Evolutionary conservation across 2,113 vertebrate genomes (phyloP), one percentile per base, ranked within the genome.

Genomic region (Eudyptes chrysolophus): DNA sequence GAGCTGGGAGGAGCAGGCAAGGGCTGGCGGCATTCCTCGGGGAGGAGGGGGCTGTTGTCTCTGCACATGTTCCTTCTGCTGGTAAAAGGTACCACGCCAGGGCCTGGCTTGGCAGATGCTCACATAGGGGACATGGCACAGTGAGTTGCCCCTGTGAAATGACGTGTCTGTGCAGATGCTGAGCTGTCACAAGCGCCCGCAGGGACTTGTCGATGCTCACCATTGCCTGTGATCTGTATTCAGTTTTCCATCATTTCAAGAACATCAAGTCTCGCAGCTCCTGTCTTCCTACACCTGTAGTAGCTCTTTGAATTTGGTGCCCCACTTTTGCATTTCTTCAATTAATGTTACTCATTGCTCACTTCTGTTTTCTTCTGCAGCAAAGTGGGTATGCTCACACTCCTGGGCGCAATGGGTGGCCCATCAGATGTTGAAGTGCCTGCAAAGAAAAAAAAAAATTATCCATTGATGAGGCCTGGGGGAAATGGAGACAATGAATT

Each of bases 181-280:
- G 29, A 18, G 4, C 2, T 0, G 0, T 34, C 72, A 22, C 0
- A 0, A 61, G 48, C 0, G 0, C 42, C 58, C 3, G 2, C 68
- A 13, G 49, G 36, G 38, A 27, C 42, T 32, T 83, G 57, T 26
- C 1, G 3, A 1, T 64, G 62, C 64, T 87, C 25, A 19, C 0
- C 2, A 0, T 46, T 78, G 64, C 0, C 0, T 40, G 44, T 25
- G 34, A 27, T 11, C 14, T 85, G 11, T 8, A 11, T 24, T 60
- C 29, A 5, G 26, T 42, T 93, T 54, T 21, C 40, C 34, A 9
- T 60, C 13, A 2, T 49, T 83, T 69, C 54, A 72, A 52, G 79
- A 49, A 29, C 42, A 21, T 75, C 30, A 30, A 17, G 34, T 69
- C 27, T 20, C 2, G 2, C 46, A 20, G 32, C 49, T 79, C 42